These are phyloP conservation scores for Crioceris asparagi DNA, from an alignment of 2,888 invertebrate species.

Conservation along the genomic window DNA sequence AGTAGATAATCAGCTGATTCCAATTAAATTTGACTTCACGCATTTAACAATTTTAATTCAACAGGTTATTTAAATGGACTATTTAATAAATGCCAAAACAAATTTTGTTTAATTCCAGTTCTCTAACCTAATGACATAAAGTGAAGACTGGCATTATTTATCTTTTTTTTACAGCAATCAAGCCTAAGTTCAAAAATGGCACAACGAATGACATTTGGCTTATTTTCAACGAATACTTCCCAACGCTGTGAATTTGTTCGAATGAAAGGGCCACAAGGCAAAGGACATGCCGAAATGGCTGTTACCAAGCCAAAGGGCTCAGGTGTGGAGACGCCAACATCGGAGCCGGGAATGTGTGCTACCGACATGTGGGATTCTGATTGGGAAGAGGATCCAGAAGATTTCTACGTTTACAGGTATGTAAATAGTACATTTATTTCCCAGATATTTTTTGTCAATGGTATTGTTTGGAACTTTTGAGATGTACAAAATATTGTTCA, in stretches of 20 bases:
- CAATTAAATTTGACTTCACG: too few relatives aligned
- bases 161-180: constrained; percentile 55
- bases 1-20: too few relatives aligned
- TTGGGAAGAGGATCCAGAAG: constrained; percentile 81
- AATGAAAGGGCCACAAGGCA: constrained; percentile 95
- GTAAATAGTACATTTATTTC: too few relatives aligned
- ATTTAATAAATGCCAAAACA: too few relatives aligned
- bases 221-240: constrained; percentile 62
- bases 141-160: too few relatives aligned
- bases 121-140: too few relatives aligned
- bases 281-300: constrained; percentile 96
- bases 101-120: too few relatives aligned
- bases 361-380: constrained; percentile 85
- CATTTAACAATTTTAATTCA: too few relatives aligned
- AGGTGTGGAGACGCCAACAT: constrained; percentile 89
- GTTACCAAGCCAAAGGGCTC: constrained; percentile 86
- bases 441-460: too few relatives aligned
- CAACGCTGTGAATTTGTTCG: constrained; percentile 95
- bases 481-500: too few relatives aligned
- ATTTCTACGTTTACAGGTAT: constrained; percentile 62
- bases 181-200: constrained; percentile 90
- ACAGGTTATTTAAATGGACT: too few relatives aligned
- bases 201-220: constrained; percentile 89
- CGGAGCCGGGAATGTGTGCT: constrained; percentile 74
- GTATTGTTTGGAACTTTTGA: too few relatives aligned